Evolutionary conservation across 2,888 invertebrate species (phyloP), one percentile per base, ranked within the genome.

Genomic region (Megaustenia siamemsis): DNA sequence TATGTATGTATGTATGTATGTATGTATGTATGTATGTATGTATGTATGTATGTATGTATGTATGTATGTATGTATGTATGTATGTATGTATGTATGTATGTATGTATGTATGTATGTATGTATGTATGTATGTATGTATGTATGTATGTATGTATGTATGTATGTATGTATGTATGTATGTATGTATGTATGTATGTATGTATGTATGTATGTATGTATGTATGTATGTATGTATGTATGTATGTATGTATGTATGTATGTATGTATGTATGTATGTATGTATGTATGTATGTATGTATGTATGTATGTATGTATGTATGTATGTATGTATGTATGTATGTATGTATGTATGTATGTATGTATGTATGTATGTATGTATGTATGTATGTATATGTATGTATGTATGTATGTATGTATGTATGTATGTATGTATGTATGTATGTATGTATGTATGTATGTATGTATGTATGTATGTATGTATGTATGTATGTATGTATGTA

Each of bases 1-100:
- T 68, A 68, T 68, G n/a, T 68, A n/a, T 68, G n/a, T 68, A n/a
- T 68, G n/a, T 68, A 68, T 68, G n/a, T 68, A 68, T 68, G n/a
- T 68, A 68, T 68, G n/a, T 68, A 68, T 68, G n/a, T 68, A 68
- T 71, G 28, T 49, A 75, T 21, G 49, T 28, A n/a, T 10, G 10
- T 75, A 75, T 15, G 18, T 75, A 75, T 45, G 28, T 49, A 75
- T 32, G 28, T 73, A 68, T 68, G 32, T 68, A 38, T 68, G 32
- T 68, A 38, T 68, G 32, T 68, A 38, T 68, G 32, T 68, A 38
- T 68, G 21, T 68, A 68, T 68, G 32, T 68, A 68, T 28, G 4
- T 28, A 71, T n/a, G n/a, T 69, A 69, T 66, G n/a, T 66, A 66
- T 66, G n/a, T 66, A 66, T 66, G n/a, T 66, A 66, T 66, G n/a